Conservation (phyloP, 2,113 vertebrate species). For the Furnarius figulus region DNA sequence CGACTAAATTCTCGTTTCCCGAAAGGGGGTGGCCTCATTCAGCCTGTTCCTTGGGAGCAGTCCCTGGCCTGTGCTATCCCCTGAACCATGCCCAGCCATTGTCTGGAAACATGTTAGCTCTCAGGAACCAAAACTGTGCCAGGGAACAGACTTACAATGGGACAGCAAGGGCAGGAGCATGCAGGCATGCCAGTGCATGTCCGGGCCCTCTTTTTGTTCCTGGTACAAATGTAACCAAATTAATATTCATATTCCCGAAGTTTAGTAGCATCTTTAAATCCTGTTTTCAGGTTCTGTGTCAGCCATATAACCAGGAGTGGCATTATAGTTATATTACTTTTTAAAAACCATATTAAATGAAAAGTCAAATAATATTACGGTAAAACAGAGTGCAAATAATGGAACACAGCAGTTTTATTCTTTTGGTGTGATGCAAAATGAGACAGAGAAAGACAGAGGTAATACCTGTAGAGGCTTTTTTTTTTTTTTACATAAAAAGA, state of each 20-base stretch:
- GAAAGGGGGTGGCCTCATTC: slow-evolving; percentile 25
- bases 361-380: not conserved
- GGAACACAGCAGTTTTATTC: not conserved
- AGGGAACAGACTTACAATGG: not conserved
- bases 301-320: not conserved
- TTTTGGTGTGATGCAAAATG: not conserved
- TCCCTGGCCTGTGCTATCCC: slow-evolving; percentile 7
- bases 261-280: not conserved
- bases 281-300: not conserved
- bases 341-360: not conserved
- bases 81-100: slow-evolving; percentile 42
- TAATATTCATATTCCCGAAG: not conserved
- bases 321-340: not conserved
- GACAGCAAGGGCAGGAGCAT: not conserved
- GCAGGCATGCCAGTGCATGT: not conserved
- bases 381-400: not conserved
- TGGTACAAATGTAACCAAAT: not conserved
- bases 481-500: not conserved
- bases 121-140: slow-evolving; percentile 3
- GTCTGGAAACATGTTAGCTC: slow-evolving; percentile 24
- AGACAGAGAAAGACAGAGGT: not conserved
- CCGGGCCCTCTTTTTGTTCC: not conserved
- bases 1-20: not conserved
- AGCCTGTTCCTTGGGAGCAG: not conserved
- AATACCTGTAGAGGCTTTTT: not conserved